Conservation (phyloP, 1,140 invertebrate genomes). For the Drosophila ogumai region DNA sequence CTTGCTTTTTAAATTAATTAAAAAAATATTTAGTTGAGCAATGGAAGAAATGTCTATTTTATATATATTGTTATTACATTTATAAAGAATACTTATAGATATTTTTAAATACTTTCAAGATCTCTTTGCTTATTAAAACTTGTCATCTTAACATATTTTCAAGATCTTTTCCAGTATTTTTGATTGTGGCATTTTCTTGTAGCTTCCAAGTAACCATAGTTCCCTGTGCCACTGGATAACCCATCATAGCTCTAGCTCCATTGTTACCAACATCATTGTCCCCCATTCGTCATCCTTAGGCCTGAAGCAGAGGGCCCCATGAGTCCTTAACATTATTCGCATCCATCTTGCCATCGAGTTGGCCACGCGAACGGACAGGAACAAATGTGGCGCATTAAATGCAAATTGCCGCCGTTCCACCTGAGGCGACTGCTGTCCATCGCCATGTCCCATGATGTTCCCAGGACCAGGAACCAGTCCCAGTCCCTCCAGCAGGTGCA, state of each 20-base stretch:
- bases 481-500: conserved; percentile 12
- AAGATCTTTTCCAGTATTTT: not conserved
- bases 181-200: not conserved
- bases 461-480: not conserved
- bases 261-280: not conserved
- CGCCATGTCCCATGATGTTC: not conserved
- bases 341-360: conserved; percentile 40
- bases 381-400: conserved; percentile 72
- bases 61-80: too few species aligned
- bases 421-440: conserved; percentile 40
- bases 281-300: conserved; percentile 15
- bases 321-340: conserved; percentile 31
- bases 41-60: too few species aligned
- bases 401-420: conserved; percentile 64
- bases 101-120: too few species aligned
- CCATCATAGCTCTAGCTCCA: not conserved
- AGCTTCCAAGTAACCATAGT: not conserved
- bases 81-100: too few species aligned
- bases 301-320: not conserved
- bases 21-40: too few species aligned
- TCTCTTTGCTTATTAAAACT: too few species aligned
- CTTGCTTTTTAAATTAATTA: too few species aligned
- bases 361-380: conserved; percentile 38
- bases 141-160: too few species aligned
- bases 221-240: not conserved